A percentile compares a stretch with the other conserved stretches of the same genome.
These are phyloP conservation scores for Laspeyria flexula DNA, from an alignment of 2,888 invertebrate genomes.

Conservation along the genomic window DNA sequence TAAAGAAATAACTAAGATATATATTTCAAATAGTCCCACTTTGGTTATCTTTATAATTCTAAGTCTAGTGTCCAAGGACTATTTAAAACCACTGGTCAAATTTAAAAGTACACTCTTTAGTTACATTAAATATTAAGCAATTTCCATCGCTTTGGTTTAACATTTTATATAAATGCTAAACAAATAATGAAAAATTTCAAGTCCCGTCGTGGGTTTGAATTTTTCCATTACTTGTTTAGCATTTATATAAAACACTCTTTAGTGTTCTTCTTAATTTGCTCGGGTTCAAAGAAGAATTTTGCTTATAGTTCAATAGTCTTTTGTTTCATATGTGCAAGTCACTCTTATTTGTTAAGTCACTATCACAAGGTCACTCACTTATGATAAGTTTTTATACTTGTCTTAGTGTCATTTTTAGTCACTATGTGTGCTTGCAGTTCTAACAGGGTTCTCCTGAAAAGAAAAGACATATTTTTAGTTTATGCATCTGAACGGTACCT, in stretches of 20 bases:
- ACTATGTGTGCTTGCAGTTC: conserved; percentile 50
- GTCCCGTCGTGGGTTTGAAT: too few species aligned
- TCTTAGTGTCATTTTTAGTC: conserved; percentile 10
- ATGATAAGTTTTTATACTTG: neutral
- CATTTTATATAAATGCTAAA: too few species aligned
- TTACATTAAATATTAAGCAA: too few species aligned
- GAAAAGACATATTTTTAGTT: conserved; percentile 2
- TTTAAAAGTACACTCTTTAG: conserved; percentile 64
- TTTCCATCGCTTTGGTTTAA: too few species aligned
- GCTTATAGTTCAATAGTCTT: conserved; percentile 1
- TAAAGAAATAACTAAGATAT: neutral
- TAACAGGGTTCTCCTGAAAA: conserved; percentile 57
- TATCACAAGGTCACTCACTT: conserved; percentile 17
- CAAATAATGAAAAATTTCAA: too few species aligned
- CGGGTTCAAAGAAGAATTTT: conserved; percentile 15
- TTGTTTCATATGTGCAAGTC: conserved; percentile 10
- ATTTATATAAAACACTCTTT: too few species aligned
- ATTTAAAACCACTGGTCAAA: conserved; percentile 54
- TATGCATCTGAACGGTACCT: too few species aligned
- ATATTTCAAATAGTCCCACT: conserved; percentile 49
- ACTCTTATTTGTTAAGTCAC: conserved; percentile 12
- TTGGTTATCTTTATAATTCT: conserved; percentile 57
- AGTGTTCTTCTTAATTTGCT: conserved; percentile 69
- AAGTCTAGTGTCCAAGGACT: conserved; percentile 28
- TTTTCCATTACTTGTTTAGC: too few species aligned